phyloP scores from a whole-genome alignment of 2,113 vertebrate species.

The Aepyceros melampus region DNA sequence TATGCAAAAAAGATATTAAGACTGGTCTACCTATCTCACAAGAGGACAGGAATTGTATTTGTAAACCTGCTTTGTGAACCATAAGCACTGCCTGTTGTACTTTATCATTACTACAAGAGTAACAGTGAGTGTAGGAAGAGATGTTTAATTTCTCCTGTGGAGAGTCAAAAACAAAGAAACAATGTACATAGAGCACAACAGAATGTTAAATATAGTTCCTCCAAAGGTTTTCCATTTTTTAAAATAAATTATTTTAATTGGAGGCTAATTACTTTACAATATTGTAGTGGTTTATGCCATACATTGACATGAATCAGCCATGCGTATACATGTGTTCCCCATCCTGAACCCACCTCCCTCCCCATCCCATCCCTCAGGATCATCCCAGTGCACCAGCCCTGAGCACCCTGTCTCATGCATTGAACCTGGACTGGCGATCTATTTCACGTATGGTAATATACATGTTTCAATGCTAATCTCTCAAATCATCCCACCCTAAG shows the following conservation, averaged over 20 bases:
- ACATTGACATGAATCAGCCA: neutral
- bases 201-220: neutral
- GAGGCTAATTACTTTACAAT: neutral
- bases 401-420: neutral
- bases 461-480: neutral
- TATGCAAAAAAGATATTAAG: neutral
- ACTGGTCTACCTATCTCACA: neutral
- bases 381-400: neutral
- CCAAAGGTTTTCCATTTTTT: neutral
- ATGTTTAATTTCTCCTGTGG: neutral
- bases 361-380: neutral
- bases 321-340: neutral
- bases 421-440: neutral
- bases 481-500: neutral
- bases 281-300: neutral
- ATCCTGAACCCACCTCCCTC: neutral
- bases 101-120: neutral
- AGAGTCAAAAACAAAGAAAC: neutral
- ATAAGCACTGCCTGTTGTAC: neutral
- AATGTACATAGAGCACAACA: neutral
- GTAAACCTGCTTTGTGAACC: neutral
- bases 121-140: neutral
- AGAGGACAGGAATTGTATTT: neutral
- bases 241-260: neutral
- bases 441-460: neutral